phyloP scores from a whole-genome alignment of 2,888 invertebrate species.

The Brachycybe producta region DNA sequence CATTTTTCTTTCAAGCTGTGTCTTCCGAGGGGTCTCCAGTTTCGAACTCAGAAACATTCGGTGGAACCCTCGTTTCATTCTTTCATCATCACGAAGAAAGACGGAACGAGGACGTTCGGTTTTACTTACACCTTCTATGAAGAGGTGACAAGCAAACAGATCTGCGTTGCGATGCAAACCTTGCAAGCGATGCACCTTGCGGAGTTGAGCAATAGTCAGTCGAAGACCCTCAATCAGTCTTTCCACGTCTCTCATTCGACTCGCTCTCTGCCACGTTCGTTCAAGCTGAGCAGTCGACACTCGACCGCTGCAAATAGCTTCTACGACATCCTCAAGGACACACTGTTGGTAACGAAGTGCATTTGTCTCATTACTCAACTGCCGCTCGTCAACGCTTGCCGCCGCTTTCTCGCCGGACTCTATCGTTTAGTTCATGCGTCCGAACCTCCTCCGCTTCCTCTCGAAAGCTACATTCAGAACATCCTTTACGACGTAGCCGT shows the following conservation, averaged over 20 bases:
- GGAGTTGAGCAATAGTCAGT: constrained; percentile 68
- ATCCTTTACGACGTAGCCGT: constrained; percentile 84
- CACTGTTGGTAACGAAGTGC: constrained; percentile 87
- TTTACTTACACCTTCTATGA: constrained; percentile 92
- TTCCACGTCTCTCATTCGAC: constrained; percentile 35
- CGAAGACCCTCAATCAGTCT: constrained; percentile 22
- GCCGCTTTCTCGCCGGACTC: constrained; percentile 72
- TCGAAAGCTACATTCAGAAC: constrained; percentile 92
- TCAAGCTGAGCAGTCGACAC: constrained; percentile 46
- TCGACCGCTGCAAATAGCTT: constrained; percentile 44
- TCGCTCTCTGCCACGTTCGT: constrained; percentile 74
- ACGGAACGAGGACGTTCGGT: constrained; percentile 88
- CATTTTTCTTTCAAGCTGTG: constrained; percentile 54
- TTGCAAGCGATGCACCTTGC: constrained; percentile 66
- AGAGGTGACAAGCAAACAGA: constrained; percentile 80
- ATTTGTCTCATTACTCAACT: constrained; percentile 83
- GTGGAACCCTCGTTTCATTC: constrained; percentile 82
- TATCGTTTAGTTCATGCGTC: constrained; percentile 50
- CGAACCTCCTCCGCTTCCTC: constrained; percentile 37
- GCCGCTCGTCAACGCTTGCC: constrained; percentile 76
- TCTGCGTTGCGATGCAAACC: constrained; percentile 91
- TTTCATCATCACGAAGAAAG: constrained; percentile 91
- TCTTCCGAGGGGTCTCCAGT: constrained; percentile 83
- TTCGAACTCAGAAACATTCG: constrained; percentile 84
- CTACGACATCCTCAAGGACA: constrained; percentile 87